Evolutionary conservation across 1,140 invertebrate species (phyloP).

Genomic region (Drosophila takahashii): DNA sequence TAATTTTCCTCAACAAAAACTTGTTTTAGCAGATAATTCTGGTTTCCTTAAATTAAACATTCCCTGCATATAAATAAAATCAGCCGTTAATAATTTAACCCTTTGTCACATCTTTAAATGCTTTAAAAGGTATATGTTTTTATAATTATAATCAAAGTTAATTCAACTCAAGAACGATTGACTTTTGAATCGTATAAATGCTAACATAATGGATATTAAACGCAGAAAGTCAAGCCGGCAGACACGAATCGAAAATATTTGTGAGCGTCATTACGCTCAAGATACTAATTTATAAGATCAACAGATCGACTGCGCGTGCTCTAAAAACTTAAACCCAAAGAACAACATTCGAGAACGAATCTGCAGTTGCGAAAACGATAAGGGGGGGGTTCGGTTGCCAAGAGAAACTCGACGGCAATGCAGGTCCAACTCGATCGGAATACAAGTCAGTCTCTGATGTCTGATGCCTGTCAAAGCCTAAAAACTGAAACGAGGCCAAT

Average conservation of each 20-base stretch:
- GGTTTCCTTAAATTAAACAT: no score
- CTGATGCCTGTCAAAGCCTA: constrained; percentile 50
- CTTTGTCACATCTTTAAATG: no score
- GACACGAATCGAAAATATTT: constrained; percentile 44
- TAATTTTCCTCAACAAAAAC: no score
- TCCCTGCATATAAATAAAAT: no score
- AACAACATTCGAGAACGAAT: constrained; percentile 31
- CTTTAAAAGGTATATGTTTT: no score
- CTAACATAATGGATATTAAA: constrained; percentile 4
- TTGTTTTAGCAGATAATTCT: no score
- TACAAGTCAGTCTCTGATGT: constrained; percentile 36
- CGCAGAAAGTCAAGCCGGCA: constrained; percentile 4
- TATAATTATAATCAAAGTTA: no score
- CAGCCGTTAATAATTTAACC: no score
- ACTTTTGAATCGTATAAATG: neutral
- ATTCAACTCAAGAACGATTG: no score
- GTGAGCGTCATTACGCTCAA: constrained; percentile 16
- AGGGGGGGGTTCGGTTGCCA: constrained; percentile 4
- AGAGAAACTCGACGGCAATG: constrained; percentile 38
- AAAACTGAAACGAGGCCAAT: constrained; percentile 46
- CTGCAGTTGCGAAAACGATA: constrained; percentile 16
- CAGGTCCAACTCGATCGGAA: constrained; percentile 34
- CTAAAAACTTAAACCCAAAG: constrained; percentile 10
- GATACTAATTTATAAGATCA: constrained; percentile 42
- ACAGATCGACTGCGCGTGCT: constrained; percentile 20